These are phyloP conservation scores for Hiodon tergisus DNA, from an alignment of 2,113 vertebrate species.

Conservation along the genomic window DNA sequence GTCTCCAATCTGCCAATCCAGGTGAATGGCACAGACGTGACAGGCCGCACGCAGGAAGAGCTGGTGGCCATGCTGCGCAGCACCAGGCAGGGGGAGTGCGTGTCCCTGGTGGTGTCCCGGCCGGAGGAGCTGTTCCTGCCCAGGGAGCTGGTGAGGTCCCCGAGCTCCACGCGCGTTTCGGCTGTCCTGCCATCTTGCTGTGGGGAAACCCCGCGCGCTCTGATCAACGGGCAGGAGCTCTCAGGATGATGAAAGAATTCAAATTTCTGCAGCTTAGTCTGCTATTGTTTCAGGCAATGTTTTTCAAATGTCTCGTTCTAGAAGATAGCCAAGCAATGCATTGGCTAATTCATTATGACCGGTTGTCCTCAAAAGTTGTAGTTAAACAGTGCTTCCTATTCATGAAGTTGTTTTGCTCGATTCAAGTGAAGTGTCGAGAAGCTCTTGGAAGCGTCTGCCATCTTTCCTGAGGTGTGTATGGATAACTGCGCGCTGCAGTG, in stretches of 20 bases:
- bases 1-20: conserved; percentile 36
- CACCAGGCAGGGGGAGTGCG: conserved; percentile 86
- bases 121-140: conserved; percentile 88
- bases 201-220: too few relatives aligned
- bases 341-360: background rate
- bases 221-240: too few relatives aligned
- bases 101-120: conserved; percentile 76
- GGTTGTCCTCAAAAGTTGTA: background rate
- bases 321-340: background rate
- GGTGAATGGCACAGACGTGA: conserved; percentile 88
- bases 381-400: background rate
- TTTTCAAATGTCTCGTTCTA: background rate
- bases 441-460: background rate
- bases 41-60: conserved; percentile 84
- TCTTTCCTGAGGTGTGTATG: background rate
- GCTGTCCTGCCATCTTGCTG: background rate
- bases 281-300: background rate
- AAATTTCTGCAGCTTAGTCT: background rate
- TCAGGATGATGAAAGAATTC: background rate
- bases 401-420: background rate
- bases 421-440: background rate
- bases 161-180: background rate
- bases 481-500: too few relatives aligned
- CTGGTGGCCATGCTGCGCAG: conserved; percentile 87
- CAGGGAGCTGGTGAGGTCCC: conserved; percentile 83